Conservation (phyloP, 1,140 invertebrate species). For the Drosophila tsacasi region DNA sequence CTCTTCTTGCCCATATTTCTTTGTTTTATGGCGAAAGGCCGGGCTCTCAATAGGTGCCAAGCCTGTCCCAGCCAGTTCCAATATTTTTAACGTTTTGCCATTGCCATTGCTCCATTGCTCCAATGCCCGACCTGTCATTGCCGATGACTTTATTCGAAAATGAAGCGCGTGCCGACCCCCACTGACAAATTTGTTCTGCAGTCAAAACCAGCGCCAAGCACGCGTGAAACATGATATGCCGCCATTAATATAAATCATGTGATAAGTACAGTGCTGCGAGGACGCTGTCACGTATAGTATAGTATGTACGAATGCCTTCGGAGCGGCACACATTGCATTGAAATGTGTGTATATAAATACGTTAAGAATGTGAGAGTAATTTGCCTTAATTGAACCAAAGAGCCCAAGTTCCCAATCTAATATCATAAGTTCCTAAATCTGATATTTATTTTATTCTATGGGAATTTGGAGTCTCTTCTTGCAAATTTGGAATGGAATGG, state of each 20-base stretch:
- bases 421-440: too few species aligned
- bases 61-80: slow-evolving; percentile 33
- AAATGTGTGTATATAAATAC: slow-evolving; percentile 21
- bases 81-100: slow-evolving; percentile 20
- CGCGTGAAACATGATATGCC: slow-evolving; percentile 85
- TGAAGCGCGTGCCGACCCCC: slow-evolving; percentile 84
- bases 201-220: slow-evolving; percentile 77
- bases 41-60: slow-evolving; percentile 55
- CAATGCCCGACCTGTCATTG: slow-evolving; percentile 63
- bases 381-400: not conserved
- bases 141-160: slow-evolving; percentile 78
- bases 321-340: slow-evolving; percentile 26
- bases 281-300: slow-evolving; percentile 44
- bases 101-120: slow-evolving; percentile 38
- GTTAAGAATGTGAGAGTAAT: not conserved
- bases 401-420: not conserved
- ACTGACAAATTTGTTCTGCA: slow-evolving; percentile 84
- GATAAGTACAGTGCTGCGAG: slow-evolving; percentile 69
- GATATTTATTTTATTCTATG: too few species aligned
- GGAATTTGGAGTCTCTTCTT: not conserved
- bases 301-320: slow-evolving; percentile 37
- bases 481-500: not conserved
- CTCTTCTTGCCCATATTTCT: slow-evolving; percentile 45
- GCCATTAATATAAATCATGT: slow-evolving; percentile 85
- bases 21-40: slow-evolving; percentile 53